These are phyloP conservation scores for Artibeus lituratus DNA, from an alignment of 2,797 vertebrate genomes.

Conservation along the genomic window DNA sequence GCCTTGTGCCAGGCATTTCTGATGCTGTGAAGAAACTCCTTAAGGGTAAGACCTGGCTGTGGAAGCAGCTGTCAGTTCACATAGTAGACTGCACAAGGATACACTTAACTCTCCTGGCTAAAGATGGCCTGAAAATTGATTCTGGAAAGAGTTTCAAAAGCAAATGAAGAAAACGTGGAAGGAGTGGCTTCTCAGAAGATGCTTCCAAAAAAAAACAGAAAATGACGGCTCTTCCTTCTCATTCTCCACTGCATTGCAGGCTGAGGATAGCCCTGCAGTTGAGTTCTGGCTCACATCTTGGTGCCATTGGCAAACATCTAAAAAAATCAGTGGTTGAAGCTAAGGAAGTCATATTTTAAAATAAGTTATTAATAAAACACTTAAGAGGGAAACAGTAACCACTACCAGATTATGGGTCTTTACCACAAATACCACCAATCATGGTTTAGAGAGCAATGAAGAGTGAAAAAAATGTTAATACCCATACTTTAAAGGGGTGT, in stretches of 20 bases:
- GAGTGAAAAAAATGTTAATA: constrained; percentile 42
- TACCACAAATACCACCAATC: constrained; percentile 45
- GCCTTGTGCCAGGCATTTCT: background rate
- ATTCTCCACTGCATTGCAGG: background rate
- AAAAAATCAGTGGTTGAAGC: background rate
- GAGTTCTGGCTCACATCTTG: background rate
- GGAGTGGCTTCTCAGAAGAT: background rate
- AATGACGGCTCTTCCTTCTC: background rate
- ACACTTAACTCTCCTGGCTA: background rate
- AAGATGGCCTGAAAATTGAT: background rate
- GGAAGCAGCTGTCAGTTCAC: background rate
- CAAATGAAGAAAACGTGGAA: background rate
- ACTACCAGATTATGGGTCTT: constrained; percentile 51
- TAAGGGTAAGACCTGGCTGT: background rate
- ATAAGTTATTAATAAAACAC: constrained; percentile 53
- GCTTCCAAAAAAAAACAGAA: background rate
- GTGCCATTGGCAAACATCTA: background rate
- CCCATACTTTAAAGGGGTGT: constrained; percentile 47
- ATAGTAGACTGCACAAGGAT: background rate
- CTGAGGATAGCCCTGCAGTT: background rate
- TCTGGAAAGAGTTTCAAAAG: constrained; percentile 17
- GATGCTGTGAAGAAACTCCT: background rate
- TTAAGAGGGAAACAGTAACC: background rate
- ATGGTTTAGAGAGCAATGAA: constrained; percentile 19
- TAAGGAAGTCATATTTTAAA: constrained; percentile 39